Base-by-base conservation (phyloP, 1,140 invertebrate genomes). In the Calliphora vicina region DNA sequence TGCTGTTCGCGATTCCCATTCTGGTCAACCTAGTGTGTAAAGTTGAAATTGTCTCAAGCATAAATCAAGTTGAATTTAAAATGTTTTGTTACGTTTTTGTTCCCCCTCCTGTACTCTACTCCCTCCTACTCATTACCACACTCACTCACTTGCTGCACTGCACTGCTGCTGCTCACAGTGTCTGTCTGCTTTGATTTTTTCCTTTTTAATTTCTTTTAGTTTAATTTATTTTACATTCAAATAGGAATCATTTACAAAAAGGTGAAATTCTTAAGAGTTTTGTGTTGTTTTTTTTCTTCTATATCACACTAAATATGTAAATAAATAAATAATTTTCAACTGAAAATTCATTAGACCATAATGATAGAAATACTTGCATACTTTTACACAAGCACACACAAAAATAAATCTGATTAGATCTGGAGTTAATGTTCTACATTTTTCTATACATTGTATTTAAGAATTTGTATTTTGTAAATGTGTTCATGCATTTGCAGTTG, bases 21-120 rank as follows among this genome's bases (percentile, higher is more conserved):
- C 74, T 78, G 74, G 74, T 78, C 74, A 78, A 78, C 74, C 42
- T 78, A 43, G 74, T 78, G 74, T 78, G 73, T 76, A 76, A 76
- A 76, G 73, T 76, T 76, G 73, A 76, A 76, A 76, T 76, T 76
- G 29, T 76, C 35, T 76, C 27, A 35, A 76, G 73, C 73, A 76
- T 76, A 76, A 76, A 76, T 76, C 73, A 76, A 76, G 26, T 76
- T 76, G 73, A 76, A 76, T 76, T 76, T 35, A 42, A 76, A 76
- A 35, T 76, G 73, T 76, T 76, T 57, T 57, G 50, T 57, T 57
- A 35, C 35, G 73, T 23, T 72, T 76, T 76, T 35, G 73, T 23
- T 74, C 72, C n/a, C 72, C 13, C 17, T 1, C 27, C 27, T 4
- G 2, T 20, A 67, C 5, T 12, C 12, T 12, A 0, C 13, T 6